Base-by-base conservation (phyloP, 2,113 vertebrate species). In the Carassius auratus region DNA sequence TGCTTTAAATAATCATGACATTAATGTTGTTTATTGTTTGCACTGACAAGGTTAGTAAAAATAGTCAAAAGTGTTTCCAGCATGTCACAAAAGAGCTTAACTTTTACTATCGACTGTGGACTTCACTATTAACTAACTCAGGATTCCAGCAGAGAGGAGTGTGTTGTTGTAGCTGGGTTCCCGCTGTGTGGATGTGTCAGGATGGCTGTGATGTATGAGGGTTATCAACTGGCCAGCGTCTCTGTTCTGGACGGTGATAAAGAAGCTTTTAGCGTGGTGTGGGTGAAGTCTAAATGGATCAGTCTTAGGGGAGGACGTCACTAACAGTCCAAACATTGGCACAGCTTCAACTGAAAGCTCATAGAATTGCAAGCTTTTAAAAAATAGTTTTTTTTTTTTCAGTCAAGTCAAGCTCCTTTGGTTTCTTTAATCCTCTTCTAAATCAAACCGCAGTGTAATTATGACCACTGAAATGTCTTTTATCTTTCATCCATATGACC, bases 171-270 rank as follows among this genome's bases (percentile, higher is more conserved):
- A n/a, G 10, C 52, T 59, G 4, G 1, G 59, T 75, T 52, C 26
- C 50, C 2, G 8, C 17, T 64, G 36, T 81, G n/a, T 66, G 59
- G 13, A 21, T 50, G n/a, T 19, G 36, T 57, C 52, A 21, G 30
- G 19, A 19, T 55, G 14, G 15, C 50, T 59, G 15, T 77, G 57
- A 62, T 69, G n/a, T 55, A 55, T 14, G 45, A 62, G 21, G 57
- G 59, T 64, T 81, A 81, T 81, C 78, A 79, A 15, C 33, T 62
- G 33, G 19, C 76, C 12, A 81, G 78, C 13, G 21, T 66, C 38
- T 81, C 80, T 81, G 23, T 52, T 69, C 62, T 69, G 62, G 10
- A 81, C 3, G 5, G 8, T 81, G 80, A 81, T 81, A 81, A 81
- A 69, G 26, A 69, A 52, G 62, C 80, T 81, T 81, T 81, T 81